Evolutionary conservation across 2,113 vertebrate species (phyloP).

Genomic region (Bombycilla garrulus): DNA sequence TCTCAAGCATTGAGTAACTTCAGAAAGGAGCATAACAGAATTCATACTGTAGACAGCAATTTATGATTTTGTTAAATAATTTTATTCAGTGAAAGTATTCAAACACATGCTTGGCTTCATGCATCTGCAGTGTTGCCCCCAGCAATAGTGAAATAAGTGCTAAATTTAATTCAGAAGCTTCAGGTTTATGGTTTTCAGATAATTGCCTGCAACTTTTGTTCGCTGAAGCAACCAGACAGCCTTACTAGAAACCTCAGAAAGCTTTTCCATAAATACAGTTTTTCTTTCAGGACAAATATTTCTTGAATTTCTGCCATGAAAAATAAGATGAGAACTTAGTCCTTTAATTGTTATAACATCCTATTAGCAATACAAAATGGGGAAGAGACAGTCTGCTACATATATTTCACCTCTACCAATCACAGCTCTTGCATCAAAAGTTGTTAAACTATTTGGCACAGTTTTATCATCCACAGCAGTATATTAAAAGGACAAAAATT

Average conservation of each 20-base stretch:
- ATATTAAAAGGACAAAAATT: not conserved
- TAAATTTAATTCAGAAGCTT: conserved; percentile 8
- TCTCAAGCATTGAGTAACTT: not conserved
- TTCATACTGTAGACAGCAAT: not conserved
- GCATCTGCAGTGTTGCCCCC: not conserved
- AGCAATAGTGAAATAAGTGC: not conserved
- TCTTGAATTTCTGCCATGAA: not conserved
- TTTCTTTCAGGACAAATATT: not conserved
- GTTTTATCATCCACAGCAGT: not conserved
- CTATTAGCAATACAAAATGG: not conserved
- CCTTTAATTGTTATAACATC: not conserved
- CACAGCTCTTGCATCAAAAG: not conserved
- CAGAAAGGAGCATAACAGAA: not conserved
- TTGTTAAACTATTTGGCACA: not conserved
- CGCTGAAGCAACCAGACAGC: not conserved
- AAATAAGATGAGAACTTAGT: not conserved
- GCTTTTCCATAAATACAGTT: not conserved
- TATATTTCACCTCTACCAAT: not conserved
- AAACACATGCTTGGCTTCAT: not conserved
- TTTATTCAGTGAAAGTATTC: not conserved
- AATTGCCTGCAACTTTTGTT: not conserved
- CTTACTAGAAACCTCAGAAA: not conserved
- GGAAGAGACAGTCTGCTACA: not conserved
- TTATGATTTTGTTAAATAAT: conserved; percentile 13
- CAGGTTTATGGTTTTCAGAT: not conserved